phyloP scores from a whole-genome alignment of 2,797 vertebrate species.

The Melanotaenia nigrans region DNA sequence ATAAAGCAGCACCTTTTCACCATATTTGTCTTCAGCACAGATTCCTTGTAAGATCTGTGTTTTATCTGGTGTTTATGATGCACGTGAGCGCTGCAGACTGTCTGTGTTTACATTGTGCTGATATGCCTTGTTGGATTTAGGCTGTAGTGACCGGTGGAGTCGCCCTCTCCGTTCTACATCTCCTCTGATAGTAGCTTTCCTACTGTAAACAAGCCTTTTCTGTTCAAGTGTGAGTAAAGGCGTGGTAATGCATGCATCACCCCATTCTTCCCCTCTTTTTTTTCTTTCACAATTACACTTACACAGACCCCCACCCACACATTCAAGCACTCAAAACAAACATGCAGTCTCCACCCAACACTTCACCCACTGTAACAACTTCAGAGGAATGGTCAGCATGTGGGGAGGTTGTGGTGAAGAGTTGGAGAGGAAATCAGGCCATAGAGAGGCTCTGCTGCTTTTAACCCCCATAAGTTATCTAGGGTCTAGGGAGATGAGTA shows the following conservation, averaged over 20 bases:
- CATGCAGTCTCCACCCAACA: slow-evolving; percentile 67
- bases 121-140: slow-evolving; percentile 37
- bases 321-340: slow-evolving; percentile 72
- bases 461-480: slow-evolving; percentile 46
- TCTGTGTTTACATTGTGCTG: slow-evolving; percentile 34
- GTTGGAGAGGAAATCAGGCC: slow-evolving; percentile 30
- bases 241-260: slow-evolving; percentile 15
- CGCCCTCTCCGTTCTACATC: slow-evolving; percentile 28
- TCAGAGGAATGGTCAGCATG: slow-evolving; percentile 77
- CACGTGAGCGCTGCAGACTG: neutral
- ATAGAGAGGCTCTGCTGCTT: slow-evolving; percentile 29
- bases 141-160: slow-evolving; percentile 41
- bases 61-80: slow-evolving; percentile 27
- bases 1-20: slow-evolving; percentile 10
- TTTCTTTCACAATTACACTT: slow-evolving; percentile 23
- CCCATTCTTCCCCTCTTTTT: slow-evolving; percentile 7
- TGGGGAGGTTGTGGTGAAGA: slow-evolving; percentile 63
- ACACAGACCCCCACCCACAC: slow-evolving; percentile 54
- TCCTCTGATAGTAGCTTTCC: slow-evolving; percentile 30
- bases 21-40: neutral
- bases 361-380: slow-evolving; percentile 75
- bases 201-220: slow-evolving; percentile 49
- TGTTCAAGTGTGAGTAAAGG: slow-evolving; percentile 28
- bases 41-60: neutral
- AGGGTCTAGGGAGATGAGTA: slow-evolving; percentile 31